phyloP scores from a whole-genome alignment of 2,888 invertebrate species.

The Lithophane socia region DNA sequence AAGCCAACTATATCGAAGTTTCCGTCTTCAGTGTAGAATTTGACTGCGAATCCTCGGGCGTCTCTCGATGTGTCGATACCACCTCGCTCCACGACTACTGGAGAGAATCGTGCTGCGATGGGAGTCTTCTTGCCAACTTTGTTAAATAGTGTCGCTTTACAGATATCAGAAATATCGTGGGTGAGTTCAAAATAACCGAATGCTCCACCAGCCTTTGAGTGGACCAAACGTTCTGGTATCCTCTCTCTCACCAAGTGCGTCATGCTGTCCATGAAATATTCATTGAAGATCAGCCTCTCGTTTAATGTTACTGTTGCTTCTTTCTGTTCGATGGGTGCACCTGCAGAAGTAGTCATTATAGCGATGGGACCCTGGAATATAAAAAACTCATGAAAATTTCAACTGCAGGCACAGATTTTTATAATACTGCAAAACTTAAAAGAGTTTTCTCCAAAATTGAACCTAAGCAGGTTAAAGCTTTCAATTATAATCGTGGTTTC shows the following conservation, averaged over 20 bases:
- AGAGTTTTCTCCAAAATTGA: not conserved
- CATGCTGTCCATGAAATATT: conserved; percentile 93
- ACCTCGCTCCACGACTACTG: conserved; percentile 95
- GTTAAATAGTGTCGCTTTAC: conserved; percentile 94
- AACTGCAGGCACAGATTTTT: no score
- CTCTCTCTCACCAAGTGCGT: conserved; percentile 96
- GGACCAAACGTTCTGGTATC: conserved; percentile 97
- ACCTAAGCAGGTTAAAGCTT: not conserved
- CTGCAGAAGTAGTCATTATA: conserved; percentile 93
- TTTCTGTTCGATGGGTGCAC: conserved; percentile 94
- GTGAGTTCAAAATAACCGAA: conserved; percentile 96
- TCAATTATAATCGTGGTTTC: not conserved
- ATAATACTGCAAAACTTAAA: not conserved
- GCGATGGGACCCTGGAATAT: conserved; percentile 85
- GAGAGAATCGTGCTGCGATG: conserved; percentile 94
- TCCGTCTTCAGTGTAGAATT: conserved; percentile 97
- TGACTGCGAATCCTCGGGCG: conserved; percentile 96
- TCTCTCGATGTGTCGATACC: conserved; percentile 96
- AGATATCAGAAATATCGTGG: conserved; percentile 94
- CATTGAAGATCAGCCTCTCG: conserved; percentile 94
- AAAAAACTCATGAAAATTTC: not conserved
- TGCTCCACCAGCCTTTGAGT: conserved; percentile 98
- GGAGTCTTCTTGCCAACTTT: conserved; percentile 94
- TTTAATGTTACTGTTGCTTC: conserved; percentile 93
- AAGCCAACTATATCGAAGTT: conserved; percentile 97